Conservation (phyloP, 2,113 vertebrate species). For the Fukomys damarensis region DNA sequence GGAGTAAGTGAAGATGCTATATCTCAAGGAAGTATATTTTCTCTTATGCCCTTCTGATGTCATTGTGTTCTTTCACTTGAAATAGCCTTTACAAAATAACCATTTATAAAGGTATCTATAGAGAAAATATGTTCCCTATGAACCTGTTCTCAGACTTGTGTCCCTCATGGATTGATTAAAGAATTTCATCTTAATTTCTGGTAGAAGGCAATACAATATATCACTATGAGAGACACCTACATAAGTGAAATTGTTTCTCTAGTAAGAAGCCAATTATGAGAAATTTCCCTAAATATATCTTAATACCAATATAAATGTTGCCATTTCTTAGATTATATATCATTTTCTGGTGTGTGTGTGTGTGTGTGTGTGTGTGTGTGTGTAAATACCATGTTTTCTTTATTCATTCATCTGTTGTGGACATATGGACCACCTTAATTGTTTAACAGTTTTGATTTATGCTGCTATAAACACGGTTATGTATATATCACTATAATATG, state of each 20-base stretch:
- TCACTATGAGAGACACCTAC: not conserved
- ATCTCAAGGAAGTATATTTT: not conserved
- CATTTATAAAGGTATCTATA: not conserved
- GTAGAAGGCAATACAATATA: not conserved
- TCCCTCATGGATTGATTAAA: not conserved
- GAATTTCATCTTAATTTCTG: not conserved
- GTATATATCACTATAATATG: too few relatives aligned
- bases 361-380: too few relatives aligned
- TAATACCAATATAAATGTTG: not conserved
- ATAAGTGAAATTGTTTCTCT: not conserved
- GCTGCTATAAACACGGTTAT: too few relatives aligned
- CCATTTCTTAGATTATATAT: not conserved
- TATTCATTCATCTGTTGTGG: too few relatives aligned
- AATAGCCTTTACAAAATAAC: not conserved
- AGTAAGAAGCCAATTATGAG: not conserved
- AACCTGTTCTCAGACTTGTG: not conserved
- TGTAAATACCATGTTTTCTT: too few relatives aligned
- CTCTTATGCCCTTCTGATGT: not conserved
- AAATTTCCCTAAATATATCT: not conserved
- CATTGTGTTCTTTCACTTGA: not conserved
- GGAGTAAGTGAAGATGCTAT: not conserved
- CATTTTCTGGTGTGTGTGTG: too few relatives aligned
- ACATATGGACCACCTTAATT: too few relatives aligned
- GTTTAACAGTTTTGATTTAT: too few relatives aligned
- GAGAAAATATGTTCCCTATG: not conserved